Conservation (phyloP, 2,797 vertebrate genomes). For the Notamacropus eugenii region DNA sequence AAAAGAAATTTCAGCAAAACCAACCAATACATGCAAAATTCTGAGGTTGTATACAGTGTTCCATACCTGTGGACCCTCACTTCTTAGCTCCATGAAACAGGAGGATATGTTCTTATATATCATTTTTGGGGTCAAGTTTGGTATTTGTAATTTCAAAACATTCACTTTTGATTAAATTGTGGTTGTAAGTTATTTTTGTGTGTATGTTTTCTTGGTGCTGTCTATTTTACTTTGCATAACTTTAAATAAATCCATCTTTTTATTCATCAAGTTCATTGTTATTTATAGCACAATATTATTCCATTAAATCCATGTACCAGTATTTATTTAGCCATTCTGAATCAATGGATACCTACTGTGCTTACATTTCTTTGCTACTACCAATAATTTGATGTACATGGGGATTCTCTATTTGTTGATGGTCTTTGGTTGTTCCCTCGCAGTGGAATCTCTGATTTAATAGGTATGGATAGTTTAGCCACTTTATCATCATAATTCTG, state of each 20-base stretch:
- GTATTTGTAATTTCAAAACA: not conserved
- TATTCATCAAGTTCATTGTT: not conserved
- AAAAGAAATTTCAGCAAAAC: not conserved
- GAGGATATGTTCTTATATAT: not conserved
- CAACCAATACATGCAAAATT: not conserved
- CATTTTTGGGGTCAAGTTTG: not conserved
- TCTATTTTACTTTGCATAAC: not conserved
- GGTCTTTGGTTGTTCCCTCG: not conserved
- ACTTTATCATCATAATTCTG: not conserved
- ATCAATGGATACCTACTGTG: not conserved
- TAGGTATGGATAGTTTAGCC: not conserved
- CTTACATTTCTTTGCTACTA: not conserved
- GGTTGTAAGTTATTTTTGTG: not conserved
- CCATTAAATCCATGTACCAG: not conserved
- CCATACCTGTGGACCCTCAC: not conserved
- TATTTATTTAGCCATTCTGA: not conserved
- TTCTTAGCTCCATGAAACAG: not conserved
- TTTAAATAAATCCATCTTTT: not conserved
- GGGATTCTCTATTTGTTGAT: not conserved
- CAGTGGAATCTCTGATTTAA: not conserved
- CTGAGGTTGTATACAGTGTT: not conserved
- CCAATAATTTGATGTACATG: not conserved
- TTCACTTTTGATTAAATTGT: not conserved
- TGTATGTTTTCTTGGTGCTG: not conserved
- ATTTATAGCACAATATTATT: not conserved